Evolutionary conservation across 1,140 invertebrate species (phyloP).

Genomic region (Magallana gigas): DNA sequence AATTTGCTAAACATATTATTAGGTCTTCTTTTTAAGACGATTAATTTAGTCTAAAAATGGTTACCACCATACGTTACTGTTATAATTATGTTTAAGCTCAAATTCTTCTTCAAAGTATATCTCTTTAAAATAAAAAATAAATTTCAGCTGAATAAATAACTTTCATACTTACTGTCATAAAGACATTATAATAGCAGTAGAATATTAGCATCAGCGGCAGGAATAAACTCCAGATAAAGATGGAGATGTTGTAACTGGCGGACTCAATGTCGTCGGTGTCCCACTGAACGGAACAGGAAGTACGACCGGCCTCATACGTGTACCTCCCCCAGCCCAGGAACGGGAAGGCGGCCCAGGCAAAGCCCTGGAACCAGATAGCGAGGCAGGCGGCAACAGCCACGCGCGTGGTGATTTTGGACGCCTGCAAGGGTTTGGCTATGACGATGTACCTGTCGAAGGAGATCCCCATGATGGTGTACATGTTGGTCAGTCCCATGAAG

Average conservation of each 20-base stretch:
- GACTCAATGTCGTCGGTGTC: conserved; percentile 52
- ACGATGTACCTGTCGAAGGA: conserved; percentile 70
- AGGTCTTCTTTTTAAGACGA: too few relatives aligned
- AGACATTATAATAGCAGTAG: conserved; percentile 64
- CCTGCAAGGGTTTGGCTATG: conserved; percentile 66
- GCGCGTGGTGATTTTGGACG: conserved; percentile 58
- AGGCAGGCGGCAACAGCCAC: conserved; percentile 44
- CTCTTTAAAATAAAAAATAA: too few relatives aligned
- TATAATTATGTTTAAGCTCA: too few relatives aligned
- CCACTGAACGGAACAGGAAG: conserved; percentile 67
- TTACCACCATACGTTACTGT: too few relatives aligned
- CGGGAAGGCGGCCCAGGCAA: conserved; percentile 62
- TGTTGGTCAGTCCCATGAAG: conserved; percentile 64
- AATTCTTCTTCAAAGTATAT: too few relatives aligned
- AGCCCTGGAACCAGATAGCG: conserved; percentile 56
- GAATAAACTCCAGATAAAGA: conserved; percentile 65
- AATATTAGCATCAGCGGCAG: conserved; percentile 62
- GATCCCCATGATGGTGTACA: conserved; percentile 67
- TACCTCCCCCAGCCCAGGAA: conserved; percentile 68
- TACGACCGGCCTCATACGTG: conserved; percentile 62
- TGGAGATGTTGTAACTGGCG: conserved; percentile 62
- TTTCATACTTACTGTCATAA: conserved; percentile 64
- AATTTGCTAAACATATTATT: too few relatives aligned
- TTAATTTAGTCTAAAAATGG: too few relatives aligned
- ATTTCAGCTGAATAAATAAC: neutral